A percentile compares a stretch with the other conserved stretches of the same genome.
These are phyloP conservation scores for Laupala kohalensis DNA, from an alignment of 1,140 invertebrate species.

Conservation along the genomic window DNA sequence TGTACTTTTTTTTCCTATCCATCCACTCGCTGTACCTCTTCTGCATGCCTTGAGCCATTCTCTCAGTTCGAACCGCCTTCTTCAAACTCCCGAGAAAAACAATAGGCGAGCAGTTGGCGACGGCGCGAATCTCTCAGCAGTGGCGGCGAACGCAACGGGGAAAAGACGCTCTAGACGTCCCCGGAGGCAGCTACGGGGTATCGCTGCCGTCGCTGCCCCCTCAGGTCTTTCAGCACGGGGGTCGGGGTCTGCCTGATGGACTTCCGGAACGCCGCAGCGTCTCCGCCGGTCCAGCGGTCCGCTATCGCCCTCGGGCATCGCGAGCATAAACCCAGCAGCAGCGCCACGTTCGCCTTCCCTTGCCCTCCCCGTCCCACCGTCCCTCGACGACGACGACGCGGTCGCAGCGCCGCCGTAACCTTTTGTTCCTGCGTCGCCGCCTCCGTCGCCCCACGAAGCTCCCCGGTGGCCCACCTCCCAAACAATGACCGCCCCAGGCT, in stretches of 20 bases:
- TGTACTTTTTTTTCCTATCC: no score
- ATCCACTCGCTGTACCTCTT: no score
- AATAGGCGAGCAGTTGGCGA: background rate
- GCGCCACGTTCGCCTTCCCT: no score
- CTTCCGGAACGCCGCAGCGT: background rate
- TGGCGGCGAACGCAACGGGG: background rate
- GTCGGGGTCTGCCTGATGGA: background rate
- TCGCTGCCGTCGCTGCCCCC: background rate
- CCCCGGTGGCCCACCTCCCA: no score
- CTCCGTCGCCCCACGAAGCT: background rate
- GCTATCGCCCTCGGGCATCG: background rate
- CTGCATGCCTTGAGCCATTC: no score
- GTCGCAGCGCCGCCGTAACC: background rate
- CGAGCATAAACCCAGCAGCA: background rate
- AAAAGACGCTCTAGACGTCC: background rate
- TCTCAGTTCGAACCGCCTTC: no score
- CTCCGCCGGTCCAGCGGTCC: background rate
- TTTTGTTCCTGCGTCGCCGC: background rate
- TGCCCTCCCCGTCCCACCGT: no score
- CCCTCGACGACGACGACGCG: no score
- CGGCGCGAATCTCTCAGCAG: no score
- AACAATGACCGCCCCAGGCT: no score
- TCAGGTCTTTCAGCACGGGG: background rate
- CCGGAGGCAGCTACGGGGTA: background rate
- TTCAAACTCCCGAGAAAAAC: background rate